Base-by-base conservation (phyloP, 2,888 invertebrate species). In the Cephalotes varians region DNA sequence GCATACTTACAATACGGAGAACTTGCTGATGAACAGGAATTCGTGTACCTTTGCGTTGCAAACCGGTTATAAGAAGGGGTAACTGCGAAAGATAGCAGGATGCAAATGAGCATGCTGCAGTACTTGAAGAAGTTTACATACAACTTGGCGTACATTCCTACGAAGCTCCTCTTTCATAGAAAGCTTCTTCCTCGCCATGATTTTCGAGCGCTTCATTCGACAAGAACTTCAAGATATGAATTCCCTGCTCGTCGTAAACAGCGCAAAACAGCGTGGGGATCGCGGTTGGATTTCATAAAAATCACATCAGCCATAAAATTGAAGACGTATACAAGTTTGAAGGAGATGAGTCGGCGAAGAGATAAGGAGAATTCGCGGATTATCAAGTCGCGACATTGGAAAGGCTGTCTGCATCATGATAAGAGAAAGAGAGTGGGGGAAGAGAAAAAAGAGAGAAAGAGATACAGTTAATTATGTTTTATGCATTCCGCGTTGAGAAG, bases 391-490 rank as follows among this genome's bases (percentile, higher is more conserved):
- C 56, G 77, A 72, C 21, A 34, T 56, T 34, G 31, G 12, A 31
- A 12, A 44, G 18, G 40, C 28, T 28, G 18, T 18, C 21, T 54
- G 72, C 77, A 72, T 72, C 72, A 40, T 12, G 34, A 56, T 49
- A 40, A 44, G 54, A 51, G 28, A 37, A 9, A 12, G 25, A 21
- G 34, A 47, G 37, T 6, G 1, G 12, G 34, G 3, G 12, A 10
- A 1, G 10, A 15, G 1, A 21, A 18, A 10, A 54, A n/a, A 34
- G n/a, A n/a, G 18, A 28, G 28, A 31, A 34, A 34, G 25, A 74
- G 18, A 47, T 25, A 40, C 25, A 10, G 72, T 56, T 72, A 79
- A 79, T 79, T 79, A 79, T 79, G 56, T 72, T 71, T 79, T 79
- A 79, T 71, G 56, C 77, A 79, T 56, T 25, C 34, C 56, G 25